Evolutionary conservation across 1,140 invertebrate genomes (phyloP), one percentile per base, ranked within the genome.

Genomic region (Bombus waltoni): DNA sequence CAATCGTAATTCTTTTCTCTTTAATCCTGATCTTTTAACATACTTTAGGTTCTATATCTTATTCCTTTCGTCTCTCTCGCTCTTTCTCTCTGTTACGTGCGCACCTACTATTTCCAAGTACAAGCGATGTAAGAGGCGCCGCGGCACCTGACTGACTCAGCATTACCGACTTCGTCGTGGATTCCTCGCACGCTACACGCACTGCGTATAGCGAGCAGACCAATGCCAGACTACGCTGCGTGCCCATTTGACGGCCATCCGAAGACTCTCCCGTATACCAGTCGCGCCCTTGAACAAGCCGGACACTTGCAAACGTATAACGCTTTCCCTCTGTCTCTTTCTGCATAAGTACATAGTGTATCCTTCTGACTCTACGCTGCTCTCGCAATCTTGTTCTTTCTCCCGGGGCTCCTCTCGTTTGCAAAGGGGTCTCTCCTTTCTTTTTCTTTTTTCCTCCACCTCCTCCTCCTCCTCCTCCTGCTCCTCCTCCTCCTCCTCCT

Each of bases 61-160:
- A n/a, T 32, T 53, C 28, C 35, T 22, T 32, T 40, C 32, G 40
- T n/a, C 53, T 70, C 47, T 83, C n/a, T 66, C n/a, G 32, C 35
- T 65, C n/a, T 74, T 10, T 81, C 32, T 59, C 53, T 76, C 53
- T 28, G 40, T 65, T 66, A n/a, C 38, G 73, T 79, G 68, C 38
- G 81, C 71, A 40, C 79, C 44, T 71, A 42, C 44, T 42, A 85
- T 75, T 62, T 77, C 47, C 47, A 59, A 53, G 47, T 53, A 53
- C 47, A 53, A 59, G 68, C 73, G 73, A 76, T 59, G 88, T 68
- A 71, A 88, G 59, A 62, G 62, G 76, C 89, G 77, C 83, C 89
- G 83, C 87, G 77, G 89, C 89, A 91, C 90, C 90, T 91, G 89
- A 90, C 89, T 90, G 90, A 90, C 79, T 91, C 90, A 89, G 87